Evolutionary conservation across 2,888 invertebrate species (phyloP), one percentile per base, ranked within the genome.

Genomic region (Theretra japonica): DNA sequence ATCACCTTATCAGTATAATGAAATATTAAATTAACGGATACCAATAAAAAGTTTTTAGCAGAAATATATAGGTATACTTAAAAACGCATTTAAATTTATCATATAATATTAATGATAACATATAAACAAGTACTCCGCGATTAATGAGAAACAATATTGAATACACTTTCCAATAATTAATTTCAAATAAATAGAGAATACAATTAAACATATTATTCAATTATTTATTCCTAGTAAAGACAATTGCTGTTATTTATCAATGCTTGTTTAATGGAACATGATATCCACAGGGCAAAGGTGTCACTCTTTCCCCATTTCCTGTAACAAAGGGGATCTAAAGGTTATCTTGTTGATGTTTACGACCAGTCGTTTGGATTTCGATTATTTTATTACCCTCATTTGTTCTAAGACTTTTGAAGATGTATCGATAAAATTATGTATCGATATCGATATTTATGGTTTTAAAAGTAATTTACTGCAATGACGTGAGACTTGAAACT

Each of bases 341-440:
- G 7, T 17, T 68, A 56, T 53, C 68, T 30, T 50, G 5, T 11
- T 11, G 30, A 23, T 53, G 68, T 41, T n/a, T n/a, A n/a, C 62
- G 65, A 30, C 50, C 58, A 28, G 56, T 68, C 60, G 53, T 69
- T 23, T 41, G 19, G 33, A 72, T 5, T 23, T 21, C 21, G 6
- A 65, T 7, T 17, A 80, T 86, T 88, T 88, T 89, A 89, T 86
- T 86, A 86, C 85, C 85, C 86, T 88, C 88, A 86, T 90, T 89
- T 89, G 85, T 88, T 89, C 41, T 41, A 41, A 41, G 15, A 15
- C 15, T 41, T 41, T 15, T 11, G 15, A 28, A 11, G 41, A 41
- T 41, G 41, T 15, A 41, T 3, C 41, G 41, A 41, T 41, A 11
- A 2, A 15, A 15, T 41, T 41, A 11, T 41, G 11, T 41, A 41